Conservation (phyloP, 1,140 invertebrate genomes). For the Chrysomallon squamiferum region DNA sequence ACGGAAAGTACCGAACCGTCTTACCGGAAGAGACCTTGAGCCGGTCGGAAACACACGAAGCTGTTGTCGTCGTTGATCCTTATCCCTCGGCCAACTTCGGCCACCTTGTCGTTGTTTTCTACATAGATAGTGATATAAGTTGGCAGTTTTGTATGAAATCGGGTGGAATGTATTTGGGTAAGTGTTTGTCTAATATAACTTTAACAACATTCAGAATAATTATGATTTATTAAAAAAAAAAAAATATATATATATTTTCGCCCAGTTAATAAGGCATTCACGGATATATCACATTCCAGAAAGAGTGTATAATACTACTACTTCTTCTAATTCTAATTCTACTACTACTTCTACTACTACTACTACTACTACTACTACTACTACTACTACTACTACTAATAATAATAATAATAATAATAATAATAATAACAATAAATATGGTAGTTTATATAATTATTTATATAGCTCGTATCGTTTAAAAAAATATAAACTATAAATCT, state of each 20-base stretch:
- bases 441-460: no score
- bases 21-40: conserved; percentile 62
- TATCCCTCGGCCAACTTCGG: conserved; percentile 66
- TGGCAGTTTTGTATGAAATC: conserved; percentile 44
- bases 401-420: no score
- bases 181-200: no score
- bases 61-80: conserved; percentile 66
- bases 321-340: neutral
- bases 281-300: neutral
- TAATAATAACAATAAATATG: no score
- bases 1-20: conserved; percentile 49
- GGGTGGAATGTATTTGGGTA: conserved; percentile 43
- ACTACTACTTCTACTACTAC: neutral
- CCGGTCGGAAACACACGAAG: conserved; percentile 59
- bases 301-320: neutral
- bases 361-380: no score
- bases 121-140: conserved; percentile 55
- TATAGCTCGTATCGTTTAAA: no score
- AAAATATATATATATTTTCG: no score
- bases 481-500: no score
- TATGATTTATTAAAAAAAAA: no score
- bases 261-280: neutral
- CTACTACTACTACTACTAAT: no score
- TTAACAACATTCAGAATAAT: no score
- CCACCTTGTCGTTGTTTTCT: conserved; percentile 66